Percentiles rank a stretch among this genome's conserved stretches.
Conservation (phyloP, 2,888 invertebrate genomes). For the Dolomedes plantarius region DNA sequence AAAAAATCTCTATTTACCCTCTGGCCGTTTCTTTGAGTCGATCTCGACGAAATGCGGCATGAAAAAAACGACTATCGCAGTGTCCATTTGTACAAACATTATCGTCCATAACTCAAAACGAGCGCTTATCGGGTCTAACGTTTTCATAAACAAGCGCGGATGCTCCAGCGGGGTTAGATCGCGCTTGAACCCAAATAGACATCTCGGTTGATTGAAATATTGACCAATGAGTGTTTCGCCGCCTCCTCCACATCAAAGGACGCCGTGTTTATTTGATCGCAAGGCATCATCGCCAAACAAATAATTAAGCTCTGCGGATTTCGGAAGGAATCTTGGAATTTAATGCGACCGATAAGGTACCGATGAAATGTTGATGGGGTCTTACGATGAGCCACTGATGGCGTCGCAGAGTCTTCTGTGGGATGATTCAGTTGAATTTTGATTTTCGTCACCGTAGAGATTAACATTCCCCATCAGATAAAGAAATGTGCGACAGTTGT, state of each 20-base stretch:
- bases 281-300: conserved; percentile 4
- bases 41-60: no score
- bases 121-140: not conserved
- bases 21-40: not conserved
- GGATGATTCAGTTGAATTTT: no score
- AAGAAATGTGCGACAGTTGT: no score
- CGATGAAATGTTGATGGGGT: not conserved
- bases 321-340: not conserved
- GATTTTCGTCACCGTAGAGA: no score
- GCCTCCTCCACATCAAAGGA: conserved; percentile 17
- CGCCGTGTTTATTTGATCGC: conserved; percentile 14
- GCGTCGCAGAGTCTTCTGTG: not conserved
- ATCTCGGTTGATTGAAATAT: conserved; percentile 36
- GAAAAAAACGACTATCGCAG: not conserved
- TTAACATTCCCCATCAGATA: no score
- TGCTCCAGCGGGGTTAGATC: not conserved
- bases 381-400: not conserved
- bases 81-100: not conserved
- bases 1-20: not conserved
- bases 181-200: conserved; percentile 36
- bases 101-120: not conserved
- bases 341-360: not conserved
- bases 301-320: not conserved
- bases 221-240: conserved; percentile 60
- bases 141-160: not conserved